Conservation (phyloP, 2,797 vertebrate species). For the Taeniopygia guttata region DNA sequence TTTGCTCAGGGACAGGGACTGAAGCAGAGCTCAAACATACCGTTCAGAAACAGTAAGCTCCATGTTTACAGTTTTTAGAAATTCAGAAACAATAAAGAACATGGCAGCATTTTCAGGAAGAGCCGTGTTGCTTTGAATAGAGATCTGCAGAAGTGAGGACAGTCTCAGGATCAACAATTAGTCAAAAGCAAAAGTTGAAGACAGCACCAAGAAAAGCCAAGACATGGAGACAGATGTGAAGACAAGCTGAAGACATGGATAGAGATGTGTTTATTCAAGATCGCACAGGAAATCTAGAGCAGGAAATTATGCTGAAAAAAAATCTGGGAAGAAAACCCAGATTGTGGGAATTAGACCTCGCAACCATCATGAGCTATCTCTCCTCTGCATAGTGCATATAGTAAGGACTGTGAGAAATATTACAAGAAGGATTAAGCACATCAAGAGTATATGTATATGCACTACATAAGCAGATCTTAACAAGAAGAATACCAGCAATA, state of each 20-base stretch:
- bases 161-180: neutral
- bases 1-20: rapidly evolving
- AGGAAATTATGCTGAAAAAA: neutral
- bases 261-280: neutral
- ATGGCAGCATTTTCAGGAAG: neutral
- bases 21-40: neutral
- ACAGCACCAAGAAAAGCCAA: neutral
- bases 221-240: no score
- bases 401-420: neutral
- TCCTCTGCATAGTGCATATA: neutral
- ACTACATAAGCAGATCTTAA: neutral
- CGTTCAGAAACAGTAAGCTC: neutral
- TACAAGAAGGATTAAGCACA: neutral
- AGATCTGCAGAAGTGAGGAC: neutral
- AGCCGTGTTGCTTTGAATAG: neutral
- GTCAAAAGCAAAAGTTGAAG: neutral
- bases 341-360: neutral
- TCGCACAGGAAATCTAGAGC: neutral
- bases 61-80: neutral
- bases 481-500: neutral
- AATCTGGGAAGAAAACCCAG: neutral
- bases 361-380: neutral
- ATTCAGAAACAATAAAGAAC: neutral
- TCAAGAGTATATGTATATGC: neutral
- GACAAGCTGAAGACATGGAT: neutral